phyloP scores from a whole-genome alignment of 2,113 vertebrate genomes.

The Burhinus oedicnemus region DNA sequence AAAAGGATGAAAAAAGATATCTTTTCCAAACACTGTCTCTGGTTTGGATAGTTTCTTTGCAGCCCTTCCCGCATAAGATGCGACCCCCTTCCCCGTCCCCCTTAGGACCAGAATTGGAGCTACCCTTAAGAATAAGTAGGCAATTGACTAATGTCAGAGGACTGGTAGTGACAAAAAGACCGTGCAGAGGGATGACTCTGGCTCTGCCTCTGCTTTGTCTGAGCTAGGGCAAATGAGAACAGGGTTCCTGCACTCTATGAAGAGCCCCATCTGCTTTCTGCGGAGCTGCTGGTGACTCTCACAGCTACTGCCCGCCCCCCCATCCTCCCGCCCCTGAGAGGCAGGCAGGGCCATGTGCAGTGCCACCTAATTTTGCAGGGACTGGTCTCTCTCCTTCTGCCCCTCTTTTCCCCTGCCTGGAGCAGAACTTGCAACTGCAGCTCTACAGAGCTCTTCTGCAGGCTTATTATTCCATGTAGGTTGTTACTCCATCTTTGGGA shows the following conservation, averaged over 20 bases:
- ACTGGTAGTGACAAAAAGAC: not conserved
- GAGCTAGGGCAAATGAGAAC: not conserved
- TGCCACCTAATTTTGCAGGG: not conserved
- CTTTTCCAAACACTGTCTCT: not conserved
- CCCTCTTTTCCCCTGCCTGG: too few relatives aligned
- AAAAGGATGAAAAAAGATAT: not conserved
- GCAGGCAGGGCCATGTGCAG: not conserved
- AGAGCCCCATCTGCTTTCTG: not conserved
- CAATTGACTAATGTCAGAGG: not conserved
- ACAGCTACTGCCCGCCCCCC: too few relatives aligned
- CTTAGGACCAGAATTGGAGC: not conserved
- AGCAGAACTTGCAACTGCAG: not conserved
- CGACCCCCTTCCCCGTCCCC: too few relatives aligned
- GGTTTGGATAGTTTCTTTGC: not conserved
- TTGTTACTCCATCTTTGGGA: too few relatives aligned
- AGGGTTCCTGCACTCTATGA: not conserved
- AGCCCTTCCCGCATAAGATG: not conserved
- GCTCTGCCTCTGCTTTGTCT: not conserved
- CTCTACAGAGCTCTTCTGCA: not conserved
- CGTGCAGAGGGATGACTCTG: not conserved
- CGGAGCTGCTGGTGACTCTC: not conserved
- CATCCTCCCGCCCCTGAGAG: too few relatives aligned
- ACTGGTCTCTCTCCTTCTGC: not conserved
- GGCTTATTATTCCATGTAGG: not conserved
- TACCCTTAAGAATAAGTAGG: not conserved